These are phyloP conservation scores for Hirtodrosophila cameraria DNA, from an alignment of 2,888 invertebrate genomes.

Conservation along the genomic window DNA sequence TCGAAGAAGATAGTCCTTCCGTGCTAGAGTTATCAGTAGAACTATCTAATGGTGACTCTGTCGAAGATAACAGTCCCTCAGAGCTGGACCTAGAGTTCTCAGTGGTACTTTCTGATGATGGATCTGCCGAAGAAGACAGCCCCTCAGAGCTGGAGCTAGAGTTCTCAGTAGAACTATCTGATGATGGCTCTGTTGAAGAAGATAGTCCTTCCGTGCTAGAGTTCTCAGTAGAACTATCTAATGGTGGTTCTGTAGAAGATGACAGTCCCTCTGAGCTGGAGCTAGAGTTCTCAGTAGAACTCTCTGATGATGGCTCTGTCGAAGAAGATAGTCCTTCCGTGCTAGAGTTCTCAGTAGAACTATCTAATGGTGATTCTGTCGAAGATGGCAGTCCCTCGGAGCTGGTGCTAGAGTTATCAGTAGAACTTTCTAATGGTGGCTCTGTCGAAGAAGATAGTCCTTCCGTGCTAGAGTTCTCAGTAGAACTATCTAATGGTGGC, in stretches of 20 bases:
- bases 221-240: not conserved
- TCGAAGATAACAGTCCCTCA: not conserved
- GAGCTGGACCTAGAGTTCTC: not conserved
- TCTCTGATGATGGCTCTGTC: not conserved
- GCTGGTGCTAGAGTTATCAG: not conserved
- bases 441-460: too few relatives aligned
- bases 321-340: not conserved
- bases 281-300: not conserved
- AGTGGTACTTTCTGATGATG: not conserved
- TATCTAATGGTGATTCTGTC: not conserved
- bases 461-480: too few relatives aligned
- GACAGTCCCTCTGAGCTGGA: too few relatives aligned
- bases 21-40: conserved; percentile 6
- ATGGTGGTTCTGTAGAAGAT: too few relatives aligned
- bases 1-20: not conserved
- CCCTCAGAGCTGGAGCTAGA: not conserved
- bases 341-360: conserved; percentile 8
- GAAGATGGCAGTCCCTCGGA: not conserved
- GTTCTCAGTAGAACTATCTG: conserved; percentile 3
- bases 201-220: not conserved
- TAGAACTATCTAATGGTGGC: too few relatives aligned
- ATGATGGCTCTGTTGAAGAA: not conserved
- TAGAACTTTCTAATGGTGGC: too few relatives aligned
- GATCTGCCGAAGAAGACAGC: conserved; percentile 8
- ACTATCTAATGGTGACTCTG: not conserved